Evolutionary conservation across 2,113 vertebrate genomes (phyloP), one percentile per base, ranked within the genome.

Genomic region (Vanacampus margaritifer): DNA sequence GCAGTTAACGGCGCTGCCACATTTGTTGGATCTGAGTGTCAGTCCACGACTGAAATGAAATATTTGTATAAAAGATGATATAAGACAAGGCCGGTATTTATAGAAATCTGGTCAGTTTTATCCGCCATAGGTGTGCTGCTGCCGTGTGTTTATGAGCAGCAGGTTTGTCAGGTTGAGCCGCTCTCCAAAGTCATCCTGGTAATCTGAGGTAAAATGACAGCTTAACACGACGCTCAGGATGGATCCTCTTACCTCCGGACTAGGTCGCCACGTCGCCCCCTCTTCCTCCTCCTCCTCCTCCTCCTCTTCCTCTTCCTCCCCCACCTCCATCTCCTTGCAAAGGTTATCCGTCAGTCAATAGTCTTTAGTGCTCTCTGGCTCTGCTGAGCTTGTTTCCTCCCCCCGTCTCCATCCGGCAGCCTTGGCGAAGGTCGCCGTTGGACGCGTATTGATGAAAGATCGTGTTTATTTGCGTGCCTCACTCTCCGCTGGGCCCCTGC

Each of bases 321-420:
- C 71, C 72, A 63, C 69, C 64, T 71, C 64, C 71, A 70, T 78
- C 72, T 71, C 61, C 63, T 75, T 71, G 62, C 67, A 87, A 84
- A 88, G 88, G 86, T 88, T 82, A 90, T 84, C 83, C 73, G 69
- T 78, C 82, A 84, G 83, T 90, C 87, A 84, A 81, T 84, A 86
- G 79, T 82, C 79, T 82, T 85, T 83, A 86, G 72, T 79, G 77
- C 82, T 78, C 79, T 80, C 64, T 78, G 65, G 74, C 53, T 68
- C 64, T 74, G 61, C 71, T 69, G 53, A 13, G 36, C 64, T 75
- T 65, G 69, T 79, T 74, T 76, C 48, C 64, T 48, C 64, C 56
- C 39, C 54, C 11, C 39, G 26, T 39, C 64, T 8, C 59, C 67
- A 26, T 28, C 63, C 69, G 36, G 63, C 24, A 72, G 82, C 70